Conservation (phyloP, 2,797 vertebrate genomes). For the Odontamblyopus lacepedii region DNA sequence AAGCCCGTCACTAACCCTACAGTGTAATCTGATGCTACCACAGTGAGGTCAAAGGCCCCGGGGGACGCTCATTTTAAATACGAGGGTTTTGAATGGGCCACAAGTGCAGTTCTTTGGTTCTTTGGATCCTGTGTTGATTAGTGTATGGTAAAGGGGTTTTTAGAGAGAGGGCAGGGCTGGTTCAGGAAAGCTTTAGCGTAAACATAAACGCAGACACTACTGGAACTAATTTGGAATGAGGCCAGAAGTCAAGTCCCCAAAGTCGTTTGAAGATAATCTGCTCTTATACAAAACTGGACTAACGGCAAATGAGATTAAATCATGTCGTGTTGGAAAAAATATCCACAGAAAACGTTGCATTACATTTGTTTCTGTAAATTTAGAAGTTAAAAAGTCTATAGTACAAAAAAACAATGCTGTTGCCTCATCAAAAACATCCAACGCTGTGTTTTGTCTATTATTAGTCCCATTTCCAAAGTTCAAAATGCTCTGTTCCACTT, state of each 20-base stretch:
- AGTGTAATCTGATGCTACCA: conserved; percentile 29
- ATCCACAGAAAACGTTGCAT: too few species aligned
- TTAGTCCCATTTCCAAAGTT: too few species aligned
- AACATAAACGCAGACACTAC: conserved; percentile 6
- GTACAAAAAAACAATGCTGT: too few species aligned
- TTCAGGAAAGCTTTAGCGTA: conserved; percentile 5
- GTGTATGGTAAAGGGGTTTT: neutral
- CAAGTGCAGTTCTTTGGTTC: conserved; percentile 14
- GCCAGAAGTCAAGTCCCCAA: conserved; percentile 1
- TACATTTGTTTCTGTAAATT: too few species aligned
- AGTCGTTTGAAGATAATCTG: neutral
- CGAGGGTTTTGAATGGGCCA: conserved; percentile 7
- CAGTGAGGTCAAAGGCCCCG: conserved; percentile 3
- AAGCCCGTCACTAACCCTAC: conserved; percentile 33
- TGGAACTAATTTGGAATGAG: conserved; percentile 15
- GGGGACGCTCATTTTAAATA: neutral
- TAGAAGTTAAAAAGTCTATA: too few species aligned
- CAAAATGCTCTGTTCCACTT: too few species aligned
- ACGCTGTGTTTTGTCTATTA: too few species aligned
- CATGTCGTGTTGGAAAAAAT: neutral
- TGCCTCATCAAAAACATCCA: too few species aligned
- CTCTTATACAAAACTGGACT: neutral
- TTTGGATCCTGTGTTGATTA: conserved; percentile 31
- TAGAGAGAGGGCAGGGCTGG: neutral
- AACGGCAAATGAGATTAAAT: neutral